These are phyloP conservation scores for Hypothenemus hampei DNA, from an alignment of 1,140 invertebrate species.

Conservation along the genomic window DNA sequence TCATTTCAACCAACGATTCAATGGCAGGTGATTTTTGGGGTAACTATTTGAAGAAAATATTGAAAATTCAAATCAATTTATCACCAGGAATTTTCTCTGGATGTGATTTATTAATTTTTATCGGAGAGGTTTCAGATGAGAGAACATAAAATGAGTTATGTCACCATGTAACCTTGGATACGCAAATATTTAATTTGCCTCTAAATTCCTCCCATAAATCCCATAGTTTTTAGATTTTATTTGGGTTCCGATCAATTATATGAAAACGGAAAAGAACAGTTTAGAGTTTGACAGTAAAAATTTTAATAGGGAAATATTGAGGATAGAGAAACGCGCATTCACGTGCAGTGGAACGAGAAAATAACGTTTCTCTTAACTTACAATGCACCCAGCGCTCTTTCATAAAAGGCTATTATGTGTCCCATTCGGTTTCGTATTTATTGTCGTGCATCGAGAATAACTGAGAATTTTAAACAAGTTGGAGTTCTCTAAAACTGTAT, in stretches of 20 bases:
- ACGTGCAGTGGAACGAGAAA: background rate
- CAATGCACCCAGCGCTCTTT: background rate
- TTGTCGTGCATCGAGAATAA: too few relatives aligned
- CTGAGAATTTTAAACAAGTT: too few relatives aligned
- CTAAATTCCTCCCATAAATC: conserved; percentile 1
- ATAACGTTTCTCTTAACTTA: background rate
- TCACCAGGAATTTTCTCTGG: background rate
- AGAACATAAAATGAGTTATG: background rate
- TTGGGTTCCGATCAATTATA: background rate
- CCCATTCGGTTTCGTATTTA: background rate
- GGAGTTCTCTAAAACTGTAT: too few relatives aligned
- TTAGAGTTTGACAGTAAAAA: background rate
- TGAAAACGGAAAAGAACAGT: background rate
- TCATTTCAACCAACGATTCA: conserved; percentile 7
- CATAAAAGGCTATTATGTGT: conserved; percentile 5
- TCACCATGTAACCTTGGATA: background rate
- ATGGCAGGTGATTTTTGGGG: background rate
- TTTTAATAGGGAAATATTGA: background rate
- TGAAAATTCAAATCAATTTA: background rate
- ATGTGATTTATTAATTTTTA: background rate
- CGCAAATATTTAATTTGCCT: background rate
- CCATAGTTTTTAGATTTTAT: background rate
- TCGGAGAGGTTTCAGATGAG: background rate
- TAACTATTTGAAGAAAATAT: background rate
- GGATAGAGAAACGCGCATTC: background rate